Percentiles rank a stretch among this genome's conserved stretches.
These are phyloP conservation scores for Bellardia pandia DNA, from an alignment of 2,888 invertebrate species.

Conservation along the genomic window DNA sequence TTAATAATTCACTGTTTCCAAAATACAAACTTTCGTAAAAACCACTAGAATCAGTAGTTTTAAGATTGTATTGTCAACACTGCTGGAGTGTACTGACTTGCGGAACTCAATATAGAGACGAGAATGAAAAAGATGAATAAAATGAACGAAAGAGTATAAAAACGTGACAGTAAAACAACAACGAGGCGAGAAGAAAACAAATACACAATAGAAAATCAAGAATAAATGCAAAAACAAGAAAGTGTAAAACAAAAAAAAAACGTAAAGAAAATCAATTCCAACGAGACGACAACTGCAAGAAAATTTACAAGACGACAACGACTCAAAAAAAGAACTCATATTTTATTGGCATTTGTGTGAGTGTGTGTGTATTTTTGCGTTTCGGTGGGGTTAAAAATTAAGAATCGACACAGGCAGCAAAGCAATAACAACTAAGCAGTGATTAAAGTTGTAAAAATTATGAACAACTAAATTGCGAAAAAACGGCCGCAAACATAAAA, in stretches of 20 bases:
- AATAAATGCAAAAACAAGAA: constrained; percentile 15
- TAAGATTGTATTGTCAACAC: constrained; percentile 39
- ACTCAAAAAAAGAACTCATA: constrained; percentile 25
- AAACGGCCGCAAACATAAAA: background rate
- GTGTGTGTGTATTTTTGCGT: constrained; percentile 23
- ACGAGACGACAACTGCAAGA: constrained; percentile 57
- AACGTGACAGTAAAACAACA: constrained; percentile 52
- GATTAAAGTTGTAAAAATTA: constrained; percentile 27
- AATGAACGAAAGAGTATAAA: constrained; percentile 22
- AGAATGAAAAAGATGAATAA: constrained; percentile 26
- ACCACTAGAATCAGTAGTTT: background rate
- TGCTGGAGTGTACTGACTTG: constrained; percentile 63
- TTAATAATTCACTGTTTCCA: too few species aligned
- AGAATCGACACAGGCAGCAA: background rate
- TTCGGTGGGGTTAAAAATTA: constrained; percentile 42
- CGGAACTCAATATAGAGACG: constrained; percentile 49
- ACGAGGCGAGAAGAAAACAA: constrained; percentile 36
- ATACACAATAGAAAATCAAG: constrained; percentile 38
- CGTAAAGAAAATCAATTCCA: constrained; percentile 68
- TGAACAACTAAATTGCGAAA: constrained; percentile 31
- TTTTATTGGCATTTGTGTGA: background rate
- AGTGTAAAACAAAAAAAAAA: constrained; percentile 33
- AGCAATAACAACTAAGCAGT: background rate
- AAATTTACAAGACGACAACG: constrained; percentile 42
- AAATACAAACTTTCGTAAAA: too few species aligned